phyloP scores from a whole-genome alignment of 2,113 vertebrate species.

The Rhinolophus ferrumequinum region DNA sequence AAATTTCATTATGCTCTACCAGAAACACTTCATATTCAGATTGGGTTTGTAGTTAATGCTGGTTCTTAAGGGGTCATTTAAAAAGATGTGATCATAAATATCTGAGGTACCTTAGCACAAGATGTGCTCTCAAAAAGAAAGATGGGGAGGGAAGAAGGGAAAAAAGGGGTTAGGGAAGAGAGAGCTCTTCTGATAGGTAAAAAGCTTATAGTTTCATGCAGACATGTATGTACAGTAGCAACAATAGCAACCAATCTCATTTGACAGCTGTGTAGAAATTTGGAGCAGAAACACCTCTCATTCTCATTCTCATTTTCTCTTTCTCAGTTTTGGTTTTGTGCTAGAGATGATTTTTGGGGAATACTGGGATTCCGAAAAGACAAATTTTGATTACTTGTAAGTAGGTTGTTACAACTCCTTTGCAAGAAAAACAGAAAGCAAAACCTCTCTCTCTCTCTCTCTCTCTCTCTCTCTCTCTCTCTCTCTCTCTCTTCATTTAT shows the following conservation, averaged over 20 bases:
- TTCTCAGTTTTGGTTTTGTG: not conserved
- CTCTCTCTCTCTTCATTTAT: not conserved
- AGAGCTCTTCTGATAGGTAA: not conserved
- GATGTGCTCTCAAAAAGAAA: not conserved
- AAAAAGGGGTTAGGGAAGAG: not conserved
- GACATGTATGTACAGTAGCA: no score
- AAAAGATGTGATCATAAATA: not conserved
- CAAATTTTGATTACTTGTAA: not conserved
- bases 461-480: not conserved
- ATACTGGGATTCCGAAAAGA: not conserved
- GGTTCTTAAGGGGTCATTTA: not conserved
- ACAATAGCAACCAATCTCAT: not conserved
- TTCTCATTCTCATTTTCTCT: not conserved
- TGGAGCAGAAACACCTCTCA: not conserved
- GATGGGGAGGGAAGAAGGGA: not conserved
- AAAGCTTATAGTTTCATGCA: not conserved
- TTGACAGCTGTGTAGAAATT: not conserved
- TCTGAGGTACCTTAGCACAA: not conserved
- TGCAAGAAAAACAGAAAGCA: not conserved
- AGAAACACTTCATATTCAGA: not conserved
- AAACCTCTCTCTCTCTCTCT: not conserved
- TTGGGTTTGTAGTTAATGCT: not conserved
- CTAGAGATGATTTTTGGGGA: not conserved
- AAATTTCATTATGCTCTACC: not conserved
- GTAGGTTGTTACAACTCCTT: not conserved